Evolutionary conservation across 2,888 invertebrate genomes (phyloP).

Genomic region (Athrips mouffetella): DNA sequence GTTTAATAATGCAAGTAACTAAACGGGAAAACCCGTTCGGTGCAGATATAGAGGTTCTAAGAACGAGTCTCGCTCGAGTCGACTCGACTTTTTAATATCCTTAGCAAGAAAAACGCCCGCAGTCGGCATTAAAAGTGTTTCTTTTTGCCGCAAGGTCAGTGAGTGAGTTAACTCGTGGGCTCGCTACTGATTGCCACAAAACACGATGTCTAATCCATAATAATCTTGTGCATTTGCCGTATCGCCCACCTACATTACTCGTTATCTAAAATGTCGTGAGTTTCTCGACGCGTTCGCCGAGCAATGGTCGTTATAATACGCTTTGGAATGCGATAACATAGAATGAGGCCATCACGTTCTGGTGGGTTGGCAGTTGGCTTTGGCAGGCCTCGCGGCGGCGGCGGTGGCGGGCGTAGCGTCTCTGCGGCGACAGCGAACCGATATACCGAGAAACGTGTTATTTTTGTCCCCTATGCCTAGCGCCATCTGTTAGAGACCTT

Average conservation of each 20-base stretch:
- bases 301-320: conserved; percentile 4
- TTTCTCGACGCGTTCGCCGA: neutral
- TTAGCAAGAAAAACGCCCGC: conserved; percentile 47
- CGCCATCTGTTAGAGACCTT: neutral
- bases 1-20: too few species aligned
- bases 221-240: neutral
- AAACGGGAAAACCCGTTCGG: too few species aligned
- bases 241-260: neutral
- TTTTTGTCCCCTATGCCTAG: neutral
- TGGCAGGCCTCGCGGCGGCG: neutral
- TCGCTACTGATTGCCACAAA: conserved; percentile 7
- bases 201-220: conserved; percentile 4
- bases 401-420: too few species aligned
- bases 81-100: conserved; percentile 54
- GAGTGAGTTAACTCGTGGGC: conserved; percentile 54
- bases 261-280: neutral
- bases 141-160: conserved; percentile 72
- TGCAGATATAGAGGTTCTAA: too few species aligned
- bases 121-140: conserved; percentile 62
- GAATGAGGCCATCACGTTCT: conserved; percentile 5
- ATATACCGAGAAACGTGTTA: conserved; percentile 4
- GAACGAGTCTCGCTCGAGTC: too few species aligned
- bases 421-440: neutral
- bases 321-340: conserved; percentile 5
- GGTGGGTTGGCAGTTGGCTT: conserved; percentile 3